phyloP scores from a whole-genome alignment of 1,140 invertebrate species.

The Leptopilina clavipes region DNA sequence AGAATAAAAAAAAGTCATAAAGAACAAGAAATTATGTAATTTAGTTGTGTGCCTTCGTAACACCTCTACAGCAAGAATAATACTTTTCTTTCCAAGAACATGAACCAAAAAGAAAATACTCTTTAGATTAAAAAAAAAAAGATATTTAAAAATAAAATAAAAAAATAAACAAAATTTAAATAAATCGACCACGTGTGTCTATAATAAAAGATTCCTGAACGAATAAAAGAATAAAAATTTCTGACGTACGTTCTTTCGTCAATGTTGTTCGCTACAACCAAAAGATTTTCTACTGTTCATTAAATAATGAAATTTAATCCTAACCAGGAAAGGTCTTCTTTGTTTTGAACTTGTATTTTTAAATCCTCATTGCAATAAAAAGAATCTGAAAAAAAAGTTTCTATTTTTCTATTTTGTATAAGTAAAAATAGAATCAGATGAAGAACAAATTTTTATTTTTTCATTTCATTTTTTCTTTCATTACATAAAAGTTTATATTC shows the following conservation, averaged over 20 bases:
- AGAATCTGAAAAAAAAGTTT: background rate
- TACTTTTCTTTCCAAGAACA: no score
- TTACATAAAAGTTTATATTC: no score
- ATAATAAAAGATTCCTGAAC: constrained; percentile 2
- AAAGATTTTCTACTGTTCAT: background rate
- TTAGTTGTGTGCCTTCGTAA: no score
- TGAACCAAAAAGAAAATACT: no score
- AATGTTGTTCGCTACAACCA: background rate
- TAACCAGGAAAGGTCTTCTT: constrained; percentile 1
- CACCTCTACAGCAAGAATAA: no score
- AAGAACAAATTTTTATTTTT: no score
- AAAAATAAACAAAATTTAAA: background rate
- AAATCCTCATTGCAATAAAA: background rate
- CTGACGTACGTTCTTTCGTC: constrained; percentile 7
- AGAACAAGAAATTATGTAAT: no score
- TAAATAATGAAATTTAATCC: constrained; percentile 13
- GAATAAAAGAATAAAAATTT: constrained; percentile 4
- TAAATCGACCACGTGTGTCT: background rate
- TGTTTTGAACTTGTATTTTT: background rate
- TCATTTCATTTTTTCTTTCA: no score
- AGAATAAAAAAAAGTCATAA: no score
- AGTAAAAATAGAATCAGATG: no score
- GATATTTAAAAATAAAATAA: no score
- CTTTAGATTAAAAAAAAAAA: no score
- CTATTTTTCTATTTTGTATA: background rate